A percentile compares a stretch with the other conserved stretches of the same genome.
phyloP scores from a whole-genome alignment of 2,113 vertebrate genomes.

The Neotragus pygmaeus region DNA sequence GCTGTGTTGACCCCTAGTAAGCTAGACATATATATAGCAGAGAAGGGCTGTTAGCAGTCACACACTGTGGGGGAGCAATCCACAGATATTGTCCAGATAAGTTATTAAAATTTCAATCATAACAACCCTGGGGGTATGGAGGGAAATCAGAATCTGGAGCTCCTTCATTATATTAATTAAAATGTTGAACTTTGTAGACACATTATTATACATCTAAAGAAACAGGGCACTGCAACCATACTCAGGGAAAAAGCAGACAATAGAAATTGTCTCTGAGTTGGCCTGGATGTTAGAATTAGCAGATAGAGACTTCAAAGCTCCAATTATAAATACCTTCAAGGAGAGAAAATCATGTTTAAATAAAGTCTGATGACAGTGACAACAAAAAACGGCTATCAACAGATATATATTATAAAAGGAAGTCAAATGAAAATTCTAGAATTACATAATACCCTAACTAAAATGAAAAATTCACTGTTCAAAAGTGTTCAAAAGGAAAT shows the following conservation, averaged over 20 bases:
- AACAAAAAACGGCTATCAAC: neutral
- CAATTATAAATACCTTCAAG: neutral
- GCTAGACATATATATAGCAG: neutral
- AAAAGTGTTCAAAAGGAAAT: neutral
- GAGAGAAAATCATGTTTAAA: neutral
- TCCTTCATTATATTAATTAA: neutral
- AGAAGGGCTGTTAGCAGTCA: neutral
- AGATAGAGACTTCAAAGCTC: neutral
- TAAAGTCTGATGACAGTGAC: neutral
- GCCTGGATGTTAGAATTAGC: neutral
- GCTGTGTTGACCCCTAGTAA: neutral
- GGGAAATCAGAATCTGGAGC: neutral
- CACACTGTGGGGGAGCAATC: neutral
- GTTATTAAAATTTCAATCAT: neutral
- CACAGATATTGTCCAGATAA: neutral
- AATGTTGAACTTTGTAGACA: neutral
- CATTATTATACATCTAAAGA: neutral
- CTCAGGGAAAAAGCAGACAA: neutral
- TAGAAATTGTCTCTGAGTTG: neutral
- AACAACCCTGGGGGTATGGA: neutral
- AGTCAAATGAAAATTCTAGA: neutral
- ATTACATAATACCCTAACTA: neutral
- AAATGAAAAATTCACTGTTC: constrained; percentile 12
- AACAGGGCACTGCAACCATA: neutral
- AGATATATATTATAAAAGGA: neutral